phyloP scores from a whole-genome alignment of 2,113 vertebrate species.

The Puma concolor region DNA sequence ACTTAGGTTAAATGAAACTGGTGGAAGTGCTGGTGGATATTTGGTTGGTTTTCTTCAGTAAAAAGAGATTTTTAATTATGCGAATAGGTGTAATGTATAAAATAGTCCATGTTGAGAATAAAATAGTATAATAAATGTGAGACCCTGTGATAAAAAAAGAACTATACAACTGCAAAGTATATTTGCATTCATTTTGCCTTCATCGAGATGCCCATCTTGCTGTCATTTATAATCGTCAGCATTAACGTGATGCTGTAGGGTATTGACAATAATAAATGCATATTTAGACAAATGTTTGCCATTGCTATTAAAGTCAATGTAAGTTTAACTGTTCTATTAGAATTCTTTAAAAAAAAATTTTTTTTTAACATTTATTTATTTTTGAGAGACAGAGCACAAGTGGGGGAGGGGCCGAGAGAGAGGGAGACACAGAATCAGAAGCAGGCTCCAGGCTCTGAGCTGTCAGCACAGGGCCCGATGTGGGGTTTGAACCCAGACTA shows the following conservation, averaged over 20 bases:
- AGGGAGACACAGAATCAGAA: not conserved
- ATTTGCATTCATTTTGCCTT: not conserved
- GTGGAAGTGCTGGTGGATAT: not conserved
- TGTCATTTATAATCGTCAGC: not conserved
- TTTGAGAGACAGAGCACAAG: not conserved
- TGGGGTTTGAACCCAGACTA: not conserved
- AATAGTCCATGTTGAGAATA: not conserved
- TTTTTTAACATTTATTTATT: not conserved
- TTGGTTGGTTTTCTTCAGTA: not conserved
- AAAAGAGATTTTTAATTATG: not conserved
- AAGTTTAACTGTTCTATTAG: constrained; percentile 17
- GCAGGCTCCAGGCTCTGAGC: not conserved
- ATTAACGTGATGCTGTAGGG: not conserved
- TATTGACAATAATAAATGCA: constrained; percentile 14
- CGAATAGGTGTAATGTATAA: not conserved
- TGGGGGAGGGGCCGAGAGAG: not conserved
- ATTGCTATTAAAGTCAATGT: not conserved
- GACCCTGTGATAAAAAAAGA: not conserved
- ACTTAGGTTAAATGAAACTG: not conserved
- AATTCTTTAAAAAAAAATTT: not conserved
- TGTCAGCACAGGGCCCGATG: not conserved
- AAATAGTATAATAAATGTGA: constrained; percentile 24
- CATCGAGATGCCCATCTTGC: not conserved
- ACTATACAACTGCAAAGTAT: not conserved
- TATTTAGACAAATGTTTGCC: not conserved